These are phyloP conservation scores for Oscheius sp. DNA, from an alignment of 2,888 invertebrate genomes.

Conservation along the genomic window DNA sequence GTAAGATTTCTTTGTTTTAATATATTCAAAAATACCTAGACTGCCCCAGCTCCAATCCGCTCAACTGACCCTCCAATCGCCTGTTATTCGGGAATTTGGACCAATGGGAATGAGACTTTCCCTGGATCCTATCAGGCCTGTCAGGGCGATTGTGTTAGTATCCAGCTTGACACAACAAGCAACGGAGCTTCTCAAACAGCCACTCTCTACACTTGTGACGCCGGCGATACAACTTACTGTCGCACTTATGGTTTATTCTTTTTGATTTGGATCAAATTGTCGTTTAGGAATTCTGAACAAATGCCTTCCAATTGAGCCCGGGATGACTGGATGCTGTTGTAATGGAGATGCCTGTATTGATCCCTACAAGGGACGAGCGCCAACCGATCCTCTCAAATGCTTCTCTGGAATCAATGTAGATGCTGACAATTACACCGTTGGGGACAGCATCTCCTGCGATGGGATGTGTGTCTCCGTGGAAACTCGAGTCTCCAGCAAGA, in stretches of 20 bases:
- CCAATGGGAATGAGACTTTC: constrained; percentile 40
- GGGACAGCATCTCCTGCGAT: constrained; percentile 7
- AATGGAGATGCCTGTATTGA: constrained; percentile 50
- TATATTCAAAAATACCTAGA: neutral
- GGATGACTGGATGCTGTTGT: constrained; percentile 46
- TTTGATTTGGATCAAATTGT: constrained; percentile 5
- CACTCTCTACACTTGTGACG: constrained; percentile 49
- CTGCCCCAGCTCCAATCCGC: constrained; percentile 34
- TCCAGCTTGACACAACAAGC: constrained; percentile 34
- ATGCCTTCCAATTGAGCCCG: constrained; percentile 36
- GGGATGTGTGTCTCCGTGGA: constrained; percentile 27
- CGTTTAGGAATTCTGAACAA: constrained; percentile 43
- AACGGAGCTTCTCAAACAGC: constrained; percentile 32
- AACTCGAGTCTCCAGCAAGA: neutral
- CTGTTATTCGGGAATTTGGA: constrained; percentile 47
- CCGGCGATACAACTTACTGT: constrained; percentile 27
- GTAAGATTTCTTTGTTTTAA: neutral
- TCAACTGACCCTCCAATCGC: constrained; percentile 38
- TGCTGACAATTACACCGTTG: constrained; percentile 16
- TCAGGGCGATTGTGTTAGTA: constrained; percentile 47
- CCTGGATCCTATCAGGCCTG: constrained; percentile 36
- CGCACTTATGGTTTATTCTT: neutral
- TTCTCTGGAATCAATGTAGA: constrained; percentile 42
- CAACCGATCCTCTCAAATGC: constrained; percentile 39
- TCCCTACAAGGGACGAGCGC: constrained; percentile 35